These are phyloP conservation scores for Sinocyclocheilus grahami DNA, from an alignment of 2,113 vertebrate genomes.

Conservation along the genomic window DNA sequence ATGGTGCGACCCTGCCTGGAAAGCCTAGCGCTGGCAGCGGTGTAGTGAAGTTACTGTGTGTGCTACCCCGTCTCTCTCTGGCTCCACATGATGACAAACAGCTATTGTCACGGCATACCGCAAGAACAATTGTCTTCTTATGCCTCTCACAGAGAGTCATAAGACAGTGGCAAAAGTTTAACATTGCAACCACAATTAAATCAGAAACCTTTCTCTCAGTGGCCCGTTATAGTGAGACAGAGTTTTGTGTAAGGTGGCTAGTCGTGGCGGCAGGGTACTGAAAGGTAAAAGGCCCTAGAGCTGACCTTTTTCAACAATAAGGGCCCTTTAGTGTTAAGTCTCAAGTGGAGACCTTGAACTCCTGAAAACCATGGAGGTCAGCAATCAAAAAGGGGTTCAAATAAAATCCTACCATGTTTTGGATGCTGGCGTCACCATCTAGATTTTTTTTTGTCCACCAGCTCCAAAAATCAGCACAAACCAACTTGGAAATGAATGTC, in stretches of 20 bases:
- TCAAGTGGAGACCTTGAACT: not conserved
- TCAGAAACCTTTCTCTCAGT: conserved; percentile 66
- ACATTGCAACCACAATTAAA: conserved; percentile 71
- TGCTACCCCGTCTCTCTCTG: conserved; percentile 58
- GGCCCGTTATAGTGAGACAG: conserved; percentile 55
- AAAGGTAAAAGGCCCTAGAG: not conserved
- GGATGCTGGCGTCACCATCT: not conserved
- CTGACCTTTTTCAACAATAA: not conserved
- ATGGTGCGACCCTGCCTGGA: conserved; percentile 48
- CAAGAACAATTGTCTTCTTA: conserved; percentile 76
- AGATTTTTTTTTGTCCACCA: not conserved
- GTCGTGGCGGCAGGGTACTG: not conserved
- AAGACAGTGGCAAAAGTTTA: conserved; percentile 71
- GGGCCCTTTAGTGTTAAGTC: not conserved
- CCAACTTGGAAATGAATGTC: not conserved
- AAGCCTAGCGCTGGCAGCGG: conserved; percentile 58
- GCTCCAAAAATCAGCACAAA: conserved; percentile 4
- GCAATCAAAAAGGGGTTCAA: not conserved
- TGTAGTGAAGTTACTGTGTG: conserved; percentile 65
- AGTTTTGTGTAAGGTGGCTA: conserved; percentile 54
- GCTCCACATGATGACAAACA: conserved; percentile 70
- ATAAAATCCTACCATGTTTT: not conserved
- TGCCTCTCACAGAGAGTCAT: conserved; percentile 66
- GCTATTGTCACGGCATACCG: conserved; percentile 71
- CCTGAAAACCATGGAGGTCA: not conserved